These are phyloP conservation scores for roundworm (Caenorhabditis elegans) DNA, from an alignment of 1,140 invertebrate genomes.

Conservation along the genomic window DNA sequence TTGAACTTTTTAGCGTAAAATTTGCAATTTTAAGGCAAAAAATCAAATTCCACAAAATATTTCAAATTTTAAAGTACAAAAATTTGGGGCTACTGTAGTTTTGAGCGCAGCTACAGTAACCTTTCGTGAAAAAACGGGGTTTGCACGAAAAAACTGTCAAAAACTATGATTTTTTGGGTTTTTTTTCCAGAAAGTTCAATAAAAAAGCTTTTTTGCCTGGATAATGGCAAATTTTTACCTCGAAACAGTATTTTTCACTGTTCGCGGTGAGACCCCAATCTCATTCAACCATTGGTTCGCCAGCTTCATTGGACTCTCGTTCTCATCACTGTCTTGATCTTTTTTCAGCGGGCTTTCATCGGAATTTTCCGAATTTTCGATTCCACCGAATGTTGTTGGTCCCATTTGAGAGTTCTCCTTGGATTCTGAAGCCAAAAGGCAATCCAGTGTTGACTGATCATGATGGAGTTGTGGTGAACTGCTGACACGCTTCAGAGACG, in stretches of 20 bases:
- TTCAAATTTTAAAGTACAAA: too few species aligned
- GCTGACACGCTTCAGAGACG: not conserved
- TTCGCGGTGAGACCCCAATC: conserved; percentile 15
- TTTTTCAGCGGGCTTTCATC: not conserved
- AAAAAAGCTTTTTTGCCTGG: too few species aligned
- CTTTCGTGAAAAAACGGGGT: too few species aligned
- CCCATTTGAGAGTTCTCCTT: not conserved
- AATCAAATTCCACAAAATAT: too few species aligned
- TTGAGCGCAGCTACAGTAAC: too few species aligned
- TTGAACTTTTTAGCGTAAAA: too few species aligned
- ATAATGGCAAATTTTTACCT: not conserved
- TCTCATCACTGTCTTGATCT: not conserved
- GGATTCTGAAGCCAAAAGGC: not conserved
- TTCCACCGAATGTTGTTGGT: not conserved
- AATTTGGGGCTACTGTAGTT: too few species aligned
- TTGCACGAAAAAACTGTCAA: too few species aligned
- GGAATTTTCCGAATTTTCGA: not conserved
- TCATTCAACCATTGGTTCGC: conserved; percentile 12
- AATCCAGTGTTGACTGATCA: not conserved
- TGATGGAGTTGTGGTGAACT: not conserved
- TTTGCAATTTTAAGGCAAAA: too few species aligned
- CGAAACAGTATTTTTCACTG: not conserved
- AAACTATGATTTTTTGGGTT: too few species aligned
- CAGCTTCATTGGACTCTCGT: conserved; percentile 23
- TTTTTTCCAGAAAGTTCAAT: too few species aligned